Base-by-base conservation (phyloP, 2,113 vertebrate genomes). In the Dolichallabes microphthalmus region DNA sequence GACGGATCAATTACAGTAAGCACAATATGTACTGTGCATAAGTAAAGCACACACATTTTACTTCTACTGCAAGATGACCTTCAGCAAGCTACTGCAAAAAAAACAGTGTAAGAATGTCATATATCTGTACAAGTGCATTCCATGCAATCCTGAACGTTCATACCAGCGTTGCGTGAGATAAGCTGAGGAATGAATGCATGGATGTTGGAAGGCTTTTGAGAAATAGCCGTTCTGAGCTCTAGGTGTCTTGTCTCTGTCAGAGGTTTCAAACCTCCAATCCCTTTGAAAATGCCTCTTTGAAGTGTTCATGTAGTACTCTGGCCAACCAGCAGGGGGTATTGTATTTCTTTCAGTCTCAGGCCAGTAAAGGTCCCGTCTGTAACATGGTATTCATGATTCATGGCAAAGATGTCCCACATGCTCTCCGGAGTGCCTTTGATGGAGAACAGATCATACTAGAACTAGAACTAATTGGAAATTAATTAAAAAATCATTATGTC, bases 391-490 rank as follows among this genome's bases (percentile, higher is more conserved):
- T 39, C 76, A 79, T 19, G 45, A 71, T 78, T 58, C 25, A 45
- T 55, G 22, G 25, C 30, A 60, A 50, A 73, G 69, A 81, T 71
- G 50, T 32, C 55, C 71, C 69, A 7, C 20, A 80, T 58, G 35
- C 52, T 64, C 80, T 85, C 25, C 61, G 22, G 64, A 80, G 15
- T 60, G 10, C 6, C 69, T 84, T 68, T 71, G 76, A 80, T 80
- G 68, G 53, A 80, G 64, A 89, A 87, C 3, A 53, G 87, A 75
- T 83, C 60, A 45, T 83, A 78, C 86, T 85, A 82, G 45, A 45
- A 86, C 86, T 81, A 79, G 80, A 91, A 84, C 85, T 89, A 86
- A 89, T 86, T 83, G 63, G 69, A 83, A 87, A 84, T 79, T 30
- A 69, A 83, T 27, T 73, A 74, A 63, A 79, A 55, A 83, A 84